Evolutionary conservation across 2,113 vertebrate species (phyloP), one percentile per base, ranked within the genome.

Genomic region (Rhinopomastus cyanomelas): DNA sequence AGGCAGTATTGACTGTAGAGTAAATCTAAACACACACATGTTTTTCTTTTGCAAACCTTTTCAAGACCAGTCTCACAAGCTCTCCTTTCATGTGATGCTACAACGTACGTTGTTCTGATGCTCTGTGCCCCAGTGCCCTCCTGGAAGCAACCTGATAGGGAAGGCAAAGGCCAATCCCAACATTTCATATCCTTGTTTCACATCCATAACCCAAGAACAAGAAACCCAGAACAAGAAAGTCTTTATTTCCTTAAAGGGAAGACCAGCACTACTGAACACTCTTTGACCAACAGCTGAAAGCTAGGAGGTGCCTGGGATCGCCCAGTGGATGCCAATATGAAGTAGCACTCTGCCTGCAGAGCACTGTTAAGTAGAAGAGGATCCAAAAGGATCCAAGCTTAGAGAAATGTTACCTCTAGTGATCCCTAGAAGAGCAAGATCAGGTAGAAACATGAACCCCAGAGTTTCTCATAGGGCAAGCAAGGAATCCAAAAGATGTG

Each of bases 181-280:
- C n/a, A 49, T 14, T 85, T 88, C 69, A 88, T 90, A 94, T 73
- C 71, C 44, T 79, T 73, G 26, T 83, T 87, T 94, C 49, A 55
- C 44, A 91, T 36, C 60, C 55, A 23, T 53, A 75, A 72, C 11
- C 52, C 53, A 42, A 71, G 75, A 80, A 76, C 5, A 67, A 88
- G 44, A 23, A 55, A 60, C 13, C 52, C 53, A 71, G 75, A 80
- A 76, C 5, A 67, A 88, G 44, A 23, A 55, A 60, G 73, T 93
- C 39, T 87, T 81, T 90, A 60, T 83, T 89, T 88, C 88, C 88
- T 85, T 86, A 88, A 81, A 82, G 57, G 60, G 77, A 88, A 87
- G 78, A 71, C 78, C 75, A 81, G 51, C 78, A 81, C 88, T 89
- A 76, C 72, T 71, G 60, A 92, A 64, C 32, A n/a, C 48, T 46